Evolutionary conservation across 2,888 invertebrate species (phyloP), one percentile per base, ranked within the genome.

Genomic region (Melanostoma mellinum): DNA sequence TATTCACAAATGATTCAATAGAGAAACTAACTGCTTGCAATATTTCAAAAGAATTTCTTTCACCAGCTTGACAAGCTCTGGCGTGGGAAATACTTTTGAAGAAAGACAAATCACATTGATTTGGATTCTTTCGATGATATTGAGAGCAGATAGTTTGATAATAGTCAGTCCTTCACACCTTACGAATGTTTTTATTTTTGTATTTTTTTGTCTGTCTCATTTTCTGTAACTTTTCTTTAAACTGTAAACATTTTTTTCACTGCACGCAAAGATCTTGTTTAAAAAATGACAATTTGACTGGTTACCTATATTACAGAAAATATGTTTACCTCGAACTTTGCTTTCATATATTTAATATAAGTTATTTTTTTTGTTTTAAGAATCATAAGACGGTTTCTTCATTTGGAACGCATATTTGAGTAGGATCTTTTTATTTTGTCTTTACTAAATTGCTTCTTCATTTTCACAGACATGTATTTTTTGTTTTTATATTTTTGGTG

Each of bases 21-120:
- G 6, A 35, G 58, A 86, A 87, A 78, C 86, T 88, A 87, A 86
- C 86, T 86, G 75, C 87, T 86, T 73, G 52, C 67, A 86, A 87
- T 88, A 78, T 73, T 80, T 55, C 10, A 61, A 56, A 52, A 84
- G 58, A 35, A 71, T 81, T 86, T 85, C 85, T 56, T 77, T 74
- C 58, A 77, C 73, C 80, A 84, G 55, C 63, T 35, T 20, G 2
- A 2, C 20, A 9, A 6, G 9, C 32, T 46, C 9, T 33, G 38
- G 65, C 52, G 46, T 46, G 52, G n/a, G 73, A 48, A 63, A 53
- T 68, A 55, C 36, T 73, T 72, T 20, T 63, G 4, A 58, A 58
- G 10, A 44, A 6, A 6, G 2, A 8, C 8, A 36, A n/a, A n/a
- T 10, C 58, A n/a, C 6, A 10, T 6, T 60, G 5, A 9, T 6